Base-by-base conservation (phyloP, 1,140 invertebrate genomes). In the Zaprionus nigranus region DNA sequence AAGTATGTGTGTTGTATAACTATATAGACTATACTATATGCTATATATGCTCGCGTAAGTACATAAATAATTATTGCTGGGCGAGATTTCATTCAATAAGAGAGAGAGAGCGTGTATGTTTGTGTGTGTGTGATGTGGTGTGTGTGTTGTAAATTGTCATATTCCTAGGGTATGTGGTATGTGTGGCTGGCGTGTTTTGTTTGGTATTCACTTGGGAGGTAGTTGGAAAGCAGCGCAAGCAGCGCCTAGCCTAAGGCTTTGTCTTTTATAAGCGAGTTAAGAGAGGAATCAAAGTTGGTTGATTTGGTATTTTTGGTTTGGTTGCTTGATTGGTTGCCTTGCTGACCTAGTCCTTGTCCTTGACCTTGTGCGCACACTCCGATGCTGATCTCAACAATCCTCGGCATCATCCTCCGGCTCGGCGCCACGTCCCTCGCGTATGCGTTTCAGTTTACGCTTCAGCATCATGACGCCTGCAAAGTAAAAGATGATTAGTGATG, bases 391-490 rank as follows among this genome's bases (percentile, higher is more conserved):
- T 65, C 30, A 49, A 56, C 56, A 75, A 67, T 79, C 91, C 30
- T 90, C 82, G 34, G 58, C 88, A 17, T 92, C 91, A 71, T 92
- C 82, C 56, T 92, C 91, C 17, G 76, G 82, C 36, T 88, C 82
- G 28, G 77, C 80, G 6, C 91, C 91, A 40, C 90, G 91, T 40
- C 91, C 92, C 60, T 92, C 91, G 12, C 92, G 92, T 71, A 92
- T 92, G 2, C 92, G 90, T 46, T 92, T 92, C 30, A 92, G 75
- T 68, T 92, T 92, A 0, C 92, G 81, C 61, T 92, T 92, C 28
- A 92, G 58, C 72, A 91, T 92, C 92, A 92, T 92, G 36, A 92
- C 90, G 46, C 91, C 91, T 92, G 51, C 12, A 76, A 4, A 26
- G 2, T 11, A 43, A 58, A 13, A 46, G 34, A 24, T 12, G 1